Conservation (phyloP, 2,113 vertebrate genomes). For the Brachypteracias leptosomus region DNA sequence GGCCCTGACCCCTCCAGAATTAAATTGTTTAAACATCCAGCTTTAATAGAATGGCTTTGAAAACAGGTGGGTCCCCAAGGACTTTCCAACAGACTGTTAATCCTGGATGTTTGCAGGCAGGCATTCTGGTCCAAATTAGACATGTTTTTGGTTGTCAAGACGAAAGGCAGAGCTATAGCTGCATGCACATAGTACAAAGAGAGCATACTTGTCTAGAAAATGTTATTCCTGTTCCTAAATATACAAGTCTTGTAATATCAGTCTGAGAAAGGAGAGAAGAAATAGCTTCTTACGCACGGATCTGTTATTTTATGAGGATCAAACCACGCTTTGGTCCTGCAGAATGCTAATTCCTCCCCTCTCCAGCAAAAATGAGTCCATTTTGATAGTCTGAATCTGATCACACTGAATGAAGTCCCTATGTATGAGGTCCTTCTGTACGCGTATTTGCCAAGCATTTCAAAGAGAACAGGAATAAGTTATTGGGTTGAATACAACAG, state of each 20-base stretch:
- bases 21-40: not conserved
- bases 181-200: not conserved
- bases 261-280: not conserved
- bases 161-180: not conserved
- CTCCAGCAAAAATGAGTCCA: not conserved
- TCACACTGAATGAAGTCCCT: not conserved
- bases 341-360: not conserved
- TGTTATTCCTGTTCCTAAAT: not conserved
- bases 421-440: not conserved
- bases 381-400: not conserved
- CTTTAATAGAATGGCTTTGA: not conserved
- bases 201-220: not conserved
- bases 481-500: not conserved
- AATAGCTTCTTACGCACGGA: not conserved
- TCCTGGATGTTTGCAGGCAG: not conserved
- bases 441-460: not conserved
- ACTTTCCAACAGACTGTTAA: not conserved
- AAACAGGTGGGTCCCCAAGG: not conserved
- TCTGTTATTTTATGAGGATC: not conserved
- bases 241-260: not conserved
- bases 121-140: not conserved
- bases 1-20: not conserved
- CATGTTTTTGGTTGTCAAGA: not conserved
- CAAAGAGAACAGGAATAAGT: not conserved
- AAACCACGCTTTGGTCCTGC: not conserved